Conservation (phyloP, 2,113 vertebrate genomes). For the Mustelus asterias region DNA sequence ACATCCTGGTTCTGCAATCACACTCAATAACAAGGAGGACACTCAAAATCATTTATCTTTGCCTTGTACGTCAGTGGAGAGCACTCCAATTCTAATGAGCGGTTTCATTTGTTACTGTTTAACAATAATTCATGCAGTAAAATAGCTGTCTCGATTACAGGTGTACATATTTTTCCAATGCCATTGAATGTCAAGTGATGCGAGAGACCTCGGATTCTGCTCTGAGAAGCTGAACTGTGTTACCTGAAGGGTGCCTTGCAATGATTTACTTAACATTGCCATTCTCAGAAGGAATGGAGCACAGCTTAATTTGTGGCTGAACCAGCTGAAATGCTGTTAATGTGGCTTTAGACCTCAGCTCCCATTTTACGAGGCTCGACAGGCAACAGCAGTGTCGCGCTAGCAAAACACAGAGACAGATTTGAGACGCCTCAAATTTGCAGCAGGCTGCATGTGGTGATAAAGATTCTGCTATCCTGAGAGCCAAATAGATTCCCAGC, state of each 20-base stretch:
- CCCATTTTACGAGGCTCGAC: neutral
- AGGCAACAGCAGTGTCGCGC: neutral
- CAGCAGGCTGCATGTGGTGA: neutral
- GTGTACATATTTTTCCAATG: neutral
- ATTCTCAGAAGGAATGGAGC: slow-evolving; percentile 17
- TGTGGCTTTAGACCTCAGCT: neutral
- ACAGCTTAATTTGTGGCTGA: neutral
- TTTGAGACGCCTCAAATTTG: neutral
- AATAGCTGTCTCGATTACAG: neutral
- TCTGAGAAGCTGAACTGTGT: neutral
- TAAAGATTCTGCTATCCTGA: neutral
- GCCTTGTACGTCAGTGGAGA: neutral
- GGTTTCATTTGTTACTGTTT: neutral
- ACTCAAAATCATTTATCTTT: slow-evolving; percentile 11
- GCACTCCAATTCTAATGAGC: neutral
- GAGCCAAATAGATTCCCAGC: neutral
- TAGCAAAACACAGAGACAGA: neutral
- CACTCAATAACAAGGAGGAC: neutral
- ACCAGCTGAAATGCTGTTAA: neutral
- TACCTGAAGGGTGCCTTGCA: neutral
- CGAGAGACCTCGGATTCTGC: neutral
- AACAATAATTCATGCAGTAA: slow-evolving; percentile 18
- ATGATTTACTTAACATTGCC: slow-evolving; percentile 2
- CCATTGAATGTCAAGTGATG: neutral
- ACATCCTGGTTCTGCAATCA: neutral